A percentile compares a stretch with the other conserved stretches of the same genome.
Evolutionary conservation across 1,140 invertebrate species (phyloP).

Genomic region (Brachionus sp.): DNA sequence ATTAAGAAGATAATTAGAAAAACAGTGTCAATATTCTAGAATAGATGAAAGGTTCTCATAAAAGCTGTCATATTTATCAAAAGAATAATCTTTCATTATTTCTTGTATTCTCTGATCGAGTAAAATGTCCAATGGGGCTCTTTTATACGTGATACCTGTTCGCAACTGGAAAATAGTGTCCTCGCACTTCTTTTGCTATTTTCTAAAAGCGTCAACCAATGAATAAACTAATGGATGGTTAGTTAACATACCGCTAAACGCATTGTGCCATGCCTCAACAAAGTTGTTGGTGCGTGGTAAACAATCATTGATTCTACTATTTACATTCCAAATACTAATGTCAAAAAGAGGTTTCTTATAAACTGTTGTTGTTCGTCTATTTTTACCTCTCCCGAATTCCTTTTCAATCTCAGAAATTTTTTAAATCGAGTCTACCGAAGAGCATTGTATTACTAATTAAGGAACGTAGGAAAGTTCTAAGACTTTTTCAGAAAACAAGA

Average conservation of each 20-base stretch:
- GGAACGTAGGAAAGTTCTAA: too few species aligned
- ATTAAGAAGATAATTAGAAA: neutral
- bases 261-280: too few species aligned
- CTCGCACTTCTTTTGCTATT: neutral
- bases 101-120: neutral
- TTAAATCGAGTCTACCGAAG: too few species aligned
- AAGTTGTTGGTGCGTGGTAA: too few species aligned
- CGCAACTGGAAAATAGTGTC: neutral
- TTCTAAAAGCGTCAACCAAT: neutral
- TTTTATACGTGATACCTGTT: neutral
- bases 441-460: too few species aligned
- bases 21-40: constrained; percentile 4
- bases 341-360: neutral
- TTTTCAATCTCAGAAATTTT: too few species aligned
- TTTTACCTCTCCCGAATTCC: neutral
- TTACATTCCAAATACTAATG: neutral
- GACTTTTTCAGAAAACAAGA: too few species aligned
- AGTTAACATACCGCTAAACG: too few species aligned
- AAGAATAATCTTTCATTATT: neutral
- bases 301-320: constrained; percentile 6
- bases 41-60: neutral
- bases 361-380: neutral
- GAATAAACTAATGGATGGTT: constrained; percentile 4
- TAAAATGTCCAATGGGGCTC: neutral
- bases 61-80: neutral